Percentiles rank a stretch among this genome's conserved stretches.
Evolutionary conservation across 2,113 vertebrate genomes (phyloP).

Genomic region (Carassius gibelio): DNA sequence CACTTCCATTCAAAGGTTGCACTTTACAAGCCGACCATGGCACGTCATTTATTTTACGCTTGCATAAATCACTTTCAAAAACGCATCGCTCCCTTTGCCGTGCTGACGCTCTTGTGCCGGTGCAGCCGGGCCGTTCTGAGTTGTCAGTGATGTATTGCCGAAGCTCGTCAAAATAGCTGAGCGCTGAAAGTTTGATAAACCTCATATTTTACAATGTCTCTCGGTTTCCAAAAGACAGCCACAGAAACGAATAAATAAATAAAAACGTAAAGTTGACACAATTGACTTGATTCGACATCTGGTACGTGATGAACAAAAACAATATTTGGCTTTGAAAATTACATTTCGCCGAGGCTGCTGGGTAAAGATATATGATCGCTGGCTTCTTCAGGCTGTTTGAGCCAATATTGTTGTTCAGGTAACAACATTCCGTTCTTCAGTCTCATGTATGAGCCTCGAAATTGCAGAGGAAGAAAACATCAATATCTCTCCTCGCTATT

Average conservation of each 20-base stretch:
- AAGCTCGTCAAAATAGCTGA: conserved; percentile 68
- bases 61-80: conserved; percentile 57
- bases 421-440: conserved; percentile 75
- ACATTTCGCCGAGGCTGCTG: conserved; percentile 73
- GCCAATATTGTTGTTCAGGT: conserved; percentile 78
- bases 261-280: conserved; percentile 65
- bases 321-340: conserved; percentile 75
- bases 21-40: conserved; percentile 47
- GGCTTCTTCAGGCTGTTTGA: conserved; percentile 75
- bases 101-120: background rate
- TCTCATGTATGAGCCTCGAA: conserved; percentile 69
- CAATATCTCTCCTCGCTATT: conserved; percentile 66
- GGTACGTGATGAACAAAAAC: conserved; percentile 82
- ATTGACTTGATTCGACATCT: conserved; percentile 81
- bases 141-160: conserved; percentile 64
- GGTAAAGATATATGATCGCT: conserved; percentile 77
- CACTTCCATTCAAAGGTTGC: conserved; percentile 47
- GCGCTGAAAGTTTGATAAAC: conserved; percentile 69
- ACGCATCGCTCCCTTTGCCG: conserved; percentile 44
- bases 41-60: conserved; percentile 59
- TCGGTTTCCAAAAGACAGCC: conserved; percentile 63
- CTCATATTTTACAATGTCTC: conserved; percentile 65
- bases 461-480: conserved; percentile 66
- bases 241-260: conserved; percentile 41
- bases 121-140: conserved; percentile 56